Conservation (phyloP, 1,140 invertebrate genomes). For the Drosophila arizonae region DNA sequence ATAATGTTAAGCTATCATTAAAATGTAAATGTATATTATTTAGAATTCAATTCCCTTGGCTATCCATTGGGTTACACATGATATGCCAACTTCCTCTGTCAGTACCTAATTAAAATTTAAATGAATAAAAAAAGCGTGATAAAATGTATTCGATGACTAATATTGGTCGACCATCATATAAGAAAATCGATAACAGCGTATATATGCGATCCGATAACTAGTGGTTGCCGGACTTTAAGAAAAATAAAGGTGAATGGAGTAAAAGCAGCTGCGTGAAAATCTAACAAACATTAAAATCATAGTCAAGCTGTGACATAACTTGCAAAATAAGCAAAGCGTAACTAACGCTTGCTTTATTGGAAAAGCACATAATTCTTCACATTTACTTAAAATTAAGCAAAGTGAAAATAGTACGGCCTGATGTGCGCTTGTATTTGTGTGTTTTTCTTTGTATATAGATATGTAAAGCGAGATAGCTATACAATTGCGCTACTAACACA, state of each 20-base stretch:
- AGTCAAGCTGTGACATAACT: constrained; percentile 52
- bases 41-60: constrained; percentile 2
- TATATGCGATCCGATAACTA: constrained; percentile 7
- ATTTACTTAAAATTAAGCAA: constrained; percentile 42
- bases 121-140: neutral
- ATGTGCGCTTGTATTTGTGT: constrained; percentile 52
- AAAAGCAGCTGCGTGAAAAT: constrained; percentile 58
- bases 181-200: neutral
- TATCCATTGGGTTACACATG: neutral
- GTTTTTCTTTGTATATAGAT: constrained; percentile 75
- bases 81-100: neutral
- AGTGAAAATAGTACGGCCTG: constrained; percentile 75
- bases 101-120: neutral
- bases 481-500: constrained; percentile 30
- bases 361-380: constrained; percentile 19
- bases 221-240: constrained; percentile 43
- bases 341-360: constrained; percentile 9
- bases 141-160: constrained; percentile 7
- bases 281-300: constrained; percentile 42
- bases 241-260: constrained; percentile 53
- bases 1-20: constrained; percentile 49
- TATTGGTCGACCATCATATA: neutral
- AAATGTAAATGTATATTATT: constrained; percentile 46
- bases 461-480: constrained; percentile 55
- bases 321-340: constrained; percentile 57